Evolutionary conservation across 1,140 invertebrate genomes (phyloP).

Genomic region (Zaprionus camerounensis): DNA sequence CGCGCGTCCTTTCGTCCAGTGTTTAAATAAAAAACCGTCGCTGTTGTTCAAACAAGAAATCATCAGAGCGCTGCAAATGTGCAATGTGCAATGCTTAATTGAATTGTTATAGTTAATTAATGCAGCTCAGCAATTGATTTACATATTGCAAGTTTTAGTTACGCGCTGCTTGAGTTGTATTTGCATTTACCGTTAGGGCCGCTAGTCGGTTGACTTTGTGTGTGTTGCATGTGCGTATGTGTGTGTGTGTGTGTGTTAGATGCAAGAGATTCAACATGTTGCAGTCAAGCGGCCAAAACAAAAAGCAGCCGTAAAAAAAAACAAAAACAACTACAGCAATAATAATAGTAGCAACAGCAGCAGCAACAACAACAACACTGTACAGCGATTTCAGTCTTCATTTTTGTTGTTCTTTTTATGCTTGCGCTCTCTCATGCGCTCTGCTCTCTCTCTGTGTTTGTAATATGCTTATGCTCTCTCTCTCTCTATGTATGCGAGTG

Average conservation of each 20-base stretch:
- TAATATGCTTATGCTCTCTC: slow-evolving; percentile 21
- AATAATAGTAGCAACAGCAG: slow-evolving; percentile 32
- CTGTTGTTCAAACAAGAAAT: neutral
- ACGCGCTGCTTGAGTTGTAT: slow-evolving; percentile 37
- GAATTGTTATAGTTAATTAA: slow-evolving; percentile 35
- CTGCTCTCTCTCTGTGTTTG: slow-evolving; percentile 7
- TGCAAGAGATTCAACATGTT: slow-evolving; percentile 55
- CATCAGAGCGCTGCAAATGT: neutral
- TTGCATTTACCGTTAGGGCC: slow-evolving; percentile 51
- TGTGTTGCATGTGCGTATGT: slow-evolving; percentile 12
- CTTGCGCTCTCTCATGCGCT: slow-evolving; percentile 16
- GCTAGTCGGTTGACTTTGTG: slow-evolving; percentile 21
- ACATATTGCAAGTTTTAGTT: slow-evolving; percentile 35
- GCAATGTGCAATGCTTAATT: slow-evolving; percentile 21
- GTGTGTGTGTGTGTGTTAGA: slow-evolving; percentile 19
- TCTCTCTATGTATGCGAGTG: neutral
- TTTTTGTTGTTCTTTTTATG: slow-evolving; percentile 44
- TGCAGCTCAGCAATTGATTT: slow-evolving; percentile 20
- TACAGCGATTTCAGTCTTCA: slow-evolving; percentile 39
- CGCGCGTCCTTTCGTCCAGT: slow-evolving; percentile 35
- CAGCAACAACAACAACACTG: slow-evolving; percentile 29
- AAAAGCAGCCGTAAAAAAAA: slow-evolving; percentile 32
- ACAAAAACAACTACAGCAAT: slow-evolving; percentile 17
- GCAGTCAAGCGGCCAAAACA: slow-evolving; percentile 39
- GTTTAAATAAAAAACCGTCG: slow-evolving; percentile 30